phyloP scores from a whole-genome alignment of 2,888 invertebrate genomes.

The Alcis repandata region DNA sequence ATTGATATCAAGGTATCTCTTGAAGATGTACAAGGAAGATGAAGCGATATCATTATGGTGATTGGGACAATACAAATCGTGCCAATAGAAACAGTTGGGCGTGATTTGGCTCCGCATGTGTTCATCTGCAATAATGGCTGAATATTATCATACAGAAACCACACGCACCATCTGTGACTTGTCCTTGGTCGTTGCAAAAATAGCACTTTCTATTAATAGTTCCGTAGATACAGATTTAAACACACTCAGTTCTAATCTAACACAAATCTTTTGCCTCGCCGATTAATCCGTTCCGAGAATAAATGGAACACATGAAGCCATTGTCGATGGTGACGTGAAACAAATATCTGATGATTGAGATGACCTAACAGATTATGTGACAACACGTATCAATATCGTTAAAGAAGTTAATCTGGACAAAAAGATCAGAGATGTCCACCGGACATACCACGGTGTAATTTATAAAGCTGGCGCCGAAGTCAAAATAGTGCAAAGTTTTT shows the following conservation, averaged over 20 bases:
- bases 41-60: slow-evolving; percentile 59
- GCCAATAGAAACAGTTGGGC: slow-evolving; percentile 77
- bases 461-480: slow-evolving; percentile 77
- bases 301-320: slow-evolving; percentile 58
- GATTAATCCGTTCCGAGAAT: slow-evolving; percentile 40
- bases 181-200: slow-evolving; percentile 59
- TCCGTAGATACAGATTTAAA: slow-evolving; percentile 30
- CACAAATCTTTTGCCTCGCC: slow-evolving; percentile 42
- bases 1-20: slow-evolving; percentile 29
- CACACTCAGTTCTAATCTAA: slow-evolving; percentile 39
- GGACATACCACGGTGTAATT: slow-evolving; percentile 82
- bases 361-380: slow-evolving; percentile 62
- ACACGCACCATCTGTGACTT: slow-evolving; percentile 58
- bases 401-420: slow-evolving; percentile 71
- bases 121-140: slow-evolving; percentile 43
- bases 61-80: slow-evolving; percentile 67
- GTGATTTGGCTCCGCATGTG: slow-evolving; percentile 63
- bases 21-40: slow-evolving; percentile 61
- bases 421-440: slow-evolving; percentile 76
- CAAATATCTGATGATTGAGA: slow-evolving; percentile 58
- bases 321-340: slow-evolving; percentile 57
- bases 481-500: slow-evolving; percentile 72
- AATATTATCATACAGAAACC: slow-evolving; percentile 60
- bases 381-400: slow-evolving; percentile 69
- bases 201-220: slow-evolving; percentile 43